Conservation (phyloP, 2,797 vertebrate species). For the Takifugu rubripes region DNA sequence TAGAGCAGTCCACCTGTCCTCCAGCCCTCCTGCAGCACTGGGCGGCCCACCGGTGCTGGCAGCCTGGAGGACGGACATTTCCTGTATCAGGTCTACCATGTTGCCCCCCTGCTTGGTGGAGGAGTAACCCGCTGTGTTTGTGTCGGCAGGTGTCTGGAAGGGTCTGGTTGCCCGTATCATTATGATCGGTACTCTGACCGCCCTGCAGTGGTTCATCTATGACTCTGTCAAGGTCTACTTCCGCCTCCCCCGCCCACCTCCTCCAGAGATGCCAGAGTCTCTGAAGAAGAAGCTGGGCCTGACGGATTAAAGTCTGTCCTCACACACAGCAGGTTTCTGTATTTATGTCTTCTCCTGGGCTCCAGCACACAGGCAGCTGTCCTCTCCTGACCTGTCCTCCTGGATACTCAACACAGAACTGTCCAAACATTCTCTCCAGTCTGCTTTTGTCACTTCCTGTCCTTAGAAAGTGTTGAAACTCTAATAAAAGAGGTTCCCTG, state of each 20-base stretch:
- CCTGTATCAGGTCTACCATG: not conserved
- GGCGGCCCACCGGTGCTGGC: constrained; percentile 71
- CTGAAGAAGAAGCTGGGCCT: constrained; percentile 94
- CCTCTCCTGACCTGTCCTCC: not conserved
- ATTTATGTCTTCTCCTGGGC: constrained; percentile 60
- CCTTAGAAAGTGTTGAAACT: constrained; percentile 56
- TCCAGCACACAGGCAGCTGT: constrained; percentile 3
- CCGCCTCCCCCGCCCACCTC: constrained; percentile 91
- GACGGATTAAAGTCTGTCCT: constrained; percentile 66
- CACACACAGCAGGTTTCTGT: constrained; percentile 59
- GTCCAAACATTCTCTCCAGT: constrained; percentile 25
- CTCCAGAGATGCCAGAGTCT: constrained; percentile 93
- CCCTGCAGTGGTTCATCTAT: constrained; percentile 97
- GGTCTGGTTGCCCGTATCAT: constrained; percentile 94
- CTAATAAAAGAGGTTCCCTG: constrained; percentile 55
- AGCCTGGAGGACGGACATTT: constrained; percentile 77
- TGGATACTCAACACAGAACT: constrained; percentile 11
- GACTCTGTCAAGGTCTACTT: constrained; percentile 96
- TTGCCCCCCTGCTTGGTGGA: too few species aligned
- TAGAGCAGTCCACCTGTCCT: constrained; percentile 86
- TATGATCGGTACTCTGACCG: constrained; percentile 95
- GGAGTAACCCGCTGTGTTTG: not conserved
- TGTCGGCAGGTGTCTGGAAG: constrained; percentile 88
- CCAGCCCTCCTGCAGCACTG: constrained; percentile 78
- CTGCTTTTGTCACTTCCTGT: constrained; percentile 67